Conservation (phyloP, 2,797 vertebrate species). For the Schizopygopsis pylzovi region DNA sequence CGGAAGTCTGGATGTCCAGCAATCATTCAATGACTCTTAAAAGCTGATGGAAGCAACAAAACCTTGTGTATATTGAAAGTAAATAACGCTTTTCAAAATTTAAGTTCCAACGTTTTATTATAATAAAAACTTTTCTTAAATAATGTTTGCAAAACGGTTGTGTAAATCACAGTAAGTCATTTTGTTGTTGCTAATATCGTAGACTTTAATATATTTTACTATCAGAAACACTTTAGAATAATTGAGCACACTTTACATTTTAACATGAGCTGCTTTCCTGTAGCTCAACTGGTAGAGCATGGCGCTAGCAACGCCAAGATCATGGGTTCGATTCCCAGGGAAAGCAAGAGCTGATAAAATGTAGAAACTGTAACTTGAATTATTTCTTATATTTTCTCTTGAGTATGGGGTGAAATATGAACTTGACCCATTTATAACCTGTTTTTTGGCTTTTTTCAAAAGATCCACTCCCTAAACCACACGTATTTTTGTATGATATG, state of each 20-base stretch:
- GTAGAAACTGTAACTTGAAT: too few relatives aligned
- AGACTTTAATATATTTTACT: not conserved
- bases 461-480: not conserved
- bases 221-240: not conserved
- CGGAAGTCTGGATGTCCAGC: not conserved
- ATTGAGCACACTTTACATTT: not conserved
- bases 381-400: not conserved
- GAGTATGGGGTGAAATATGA: not conserved
- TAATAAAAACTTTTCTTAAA: not conserved
- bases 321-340: too few relatives aligned
- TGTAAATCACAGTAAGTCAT: not conserved
- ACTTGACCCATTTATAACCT: not conserved
- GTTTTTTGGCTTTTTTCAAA: not conserved
- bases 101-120: not conserved
- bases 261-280: too few relatives aligned
- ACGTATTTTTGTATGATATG: not conserved
- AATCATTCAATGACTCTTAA: not conserved
- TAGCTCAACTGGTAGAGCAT: too few relatives aligned
- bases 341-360: too few relatives aligned
- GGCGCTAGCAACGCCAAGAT: too few relatives aligned
- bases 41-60: not conserved
- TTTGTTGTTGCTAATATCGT: not conserved
- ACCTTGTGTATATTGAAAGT: not conserved
- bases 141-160: not conserved
- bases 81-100: not conserved